phyloP scores from a whole-genome alignment of 2,888 invertebrate species.

The Drosophila pegasa region DNA sequence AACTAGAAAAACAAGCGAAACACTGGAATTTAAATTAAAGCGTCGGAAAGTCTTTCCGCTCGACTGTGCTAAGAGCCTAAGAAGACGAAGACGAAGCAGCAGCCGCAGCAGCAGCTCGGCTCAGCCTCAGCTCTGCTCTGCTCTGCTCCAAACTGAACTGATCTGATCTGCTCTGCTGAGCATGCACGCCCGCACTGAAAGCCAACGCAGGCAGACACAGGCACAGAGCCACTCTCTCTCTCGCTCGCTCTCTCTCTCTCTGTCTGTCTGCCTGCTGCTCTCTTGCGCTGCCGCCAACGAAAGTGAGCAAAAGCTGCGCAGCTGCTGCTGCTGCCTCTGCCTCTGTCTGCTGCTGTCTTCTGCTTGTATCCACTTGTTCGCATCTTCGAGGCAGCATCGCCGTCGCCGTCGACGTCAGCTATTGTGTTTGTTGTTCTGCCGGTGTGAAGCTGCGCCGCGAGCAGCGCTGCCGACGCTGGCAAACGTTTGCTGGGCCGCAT shows the following conservation, averaged over 20 bases:
- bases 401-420: conserved; percentile 22
- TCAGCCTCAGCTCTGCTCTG: neutral
- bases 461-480: conserved; percentile 37
- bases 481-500: conserved; percentile 66
- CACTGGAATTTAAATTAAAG: conserved; percentile 15
- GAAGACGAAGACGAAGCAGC: neutral
- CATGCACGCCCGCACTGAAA: conserved; percentile 43
- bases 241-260: conserved; percentile 2
- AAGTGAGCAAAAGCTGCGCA: conserved; percentile 55
- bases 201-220: conserved; percentile 11
- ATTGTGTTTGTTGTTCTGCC: conserved; percentile 44
- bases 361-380: conserved; percentile 70
- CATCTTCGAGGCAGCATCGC: conserved; percentile 52
- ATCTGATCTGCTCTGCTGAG: conserved; percentile 36
- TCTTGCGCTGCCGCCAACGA: conserved; percentile 44
- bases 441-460: conserved; percentile 43
- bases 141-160: conserved; percentile 16
- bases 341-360: conserved; percentile 35
- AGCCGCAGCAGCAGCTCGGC: conserved; percentile 15
- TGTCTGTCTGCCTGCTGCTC: neutral
- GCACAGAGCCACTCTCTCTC: conserved; percentile 8
- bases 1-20: conserved; percentile 11
- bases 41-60: conserved; percentile 49
- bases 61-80: conserved; percentile 24
- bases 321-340: conserved; percentile 31